Evolutionary conservation across 1,140 invertebrate species (phyloP), one percentile per base, ranked within the genome.

Genomic region (Aphelenchoides besseyi): DNA sequence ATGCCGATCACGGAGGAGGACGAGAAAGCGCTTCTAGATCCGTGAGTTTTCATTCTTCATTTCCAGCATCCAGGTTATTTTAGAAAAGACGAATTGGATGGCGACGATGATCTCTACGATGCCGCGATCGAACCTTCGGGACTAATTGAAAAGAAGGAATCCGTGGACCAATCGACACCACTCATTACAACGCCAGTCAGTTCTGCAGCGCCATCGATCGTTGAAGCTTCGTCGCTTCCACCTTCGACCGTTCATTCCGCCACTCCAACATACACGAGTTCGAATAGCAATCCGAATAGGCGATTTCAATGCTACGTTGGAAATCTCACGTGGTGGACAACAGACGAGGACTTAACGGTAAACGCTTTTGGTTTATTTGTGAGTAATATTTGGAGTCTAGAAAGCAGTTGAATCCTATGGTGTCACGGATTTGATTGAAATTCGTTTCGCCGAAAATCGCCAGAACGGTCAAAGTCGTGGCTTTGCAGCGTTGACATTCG

Each of bases 391-490:
- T 9, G 18, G 33, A 33, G 78, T 81, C 66, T 48, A 81, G 76
- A 68, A 36, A 16, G 52, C 73, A 3, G 35, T 84, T 26, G 33
- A 74, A 33, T 54, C 48, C 18, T 70, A 57, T 32, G 95, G 95
- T 26, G 91, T 98, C 1, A 89, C 88, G 70, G 97, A 99, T 86
- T 90, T 99, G 76, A 88, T 95, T 74, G 97, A 98, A 85, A 93
- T 98, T 12, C 98, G 98, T 87, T 99, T 99, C 86, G 97, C 97
- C 88, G 96, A 99, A 87, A 98, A 99, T 87, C 89, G 96, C 79
- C 92, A 93, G 9, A 99, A 99, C 88, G 97, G 97, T 30, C 96
- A 98, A 86, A 97, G 94, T 0, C 98, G 98, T 88, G 97, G 97
- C 52, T 88, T 95, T 86, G 95, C 93, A 85, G 90, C 94, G 18